Base-by-base conservation (phyloP, 2,113 vertebrate genomes). In the Coracopsis vasa region DNA sequence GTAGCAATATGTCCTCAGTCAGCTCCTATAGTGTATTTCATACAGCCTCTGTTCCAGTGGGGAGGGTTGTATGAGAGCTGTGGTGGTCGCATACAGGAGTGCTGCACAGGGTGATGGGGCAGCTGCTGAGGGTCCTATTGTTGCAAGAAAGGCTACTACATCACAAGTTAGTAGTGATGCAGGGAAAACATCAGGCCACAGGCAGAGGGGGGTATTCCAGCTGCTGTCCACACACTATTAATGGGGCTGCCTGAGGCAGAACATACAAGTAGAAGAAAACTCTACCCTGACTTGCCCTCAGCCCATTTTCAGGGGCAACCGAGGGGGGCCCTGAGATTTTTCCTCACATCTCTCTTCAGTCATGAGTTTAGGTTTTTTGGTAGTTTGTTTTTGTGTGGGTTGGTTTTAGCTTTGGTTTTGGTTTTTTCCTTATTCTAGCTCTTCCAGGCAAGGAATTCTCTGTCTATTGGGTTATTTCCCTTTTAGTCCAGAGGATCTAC, bases 141-240 rank as follows among this genome's bases (percentile, higher is more conserved):
- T 18, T 65, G 42, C 39, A n/a, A 19, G 29, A 44, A 33, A 24
- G 31, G 48, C 47, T 16, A 6, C 23, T 39, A 19, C 14, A 7
- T 27, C 24, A 19, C 24, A 13, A 17, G 23, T 33, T 5, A 4
- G 31, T 31, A 25, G 62, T 15, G 9, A 29, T 70, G 20, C 1
- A 1, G 42, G 25, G 28, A 33, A 64, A 41, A 25, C 5, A 14
- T 8, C 7, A 6, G 35, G 12, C 25, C 9, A 11, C 31, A 13
- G 35, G 31, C 35, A 45, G 28, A 44, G 7, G 5, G 31, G 16
- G 24, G 7, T 23, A 12, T 31, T 11, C 14, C 0, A 1, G 21
- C 48, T 37, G 56, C 56, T 70, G 28, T 45, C 29, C 11, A 3
- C 1, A 1, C 7, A 54, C 14, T 6, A 5, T 31, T 31, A 28